A percentile compares a stretch with the other conserved stretches of the same genome.
These are phyloP conservation scores for Alosa sapidissima DNA, from an alignment of 2,797 vertebrate species.

Conservation along the genomic window DNA sequence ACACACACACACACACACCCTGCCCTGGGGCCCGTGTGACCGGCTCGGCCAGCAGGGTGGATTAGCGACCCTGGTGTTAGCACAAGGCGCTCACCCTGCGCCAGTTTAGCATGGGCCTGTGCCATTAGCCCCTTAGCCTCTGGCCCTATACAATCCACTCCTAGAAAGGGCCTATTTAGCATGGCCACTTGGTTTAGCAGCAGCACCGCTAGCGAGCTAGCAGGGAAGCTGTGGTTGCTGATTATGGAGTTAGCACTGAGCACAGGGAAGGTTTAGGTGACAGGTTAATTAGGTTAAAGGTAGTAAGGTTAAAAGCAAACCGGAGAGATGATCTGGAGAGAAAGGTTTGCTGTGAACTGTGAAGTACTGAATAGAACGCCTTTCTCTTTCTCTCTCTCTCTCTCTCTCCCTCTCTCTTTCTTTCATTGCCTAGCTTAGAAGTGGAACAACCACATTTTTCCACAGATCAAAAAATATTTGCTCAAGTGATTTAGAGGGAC, in stretches of 20 bases:
- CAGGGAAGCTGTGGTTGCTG: neutral
- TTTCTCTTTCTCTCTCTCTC: neutral
- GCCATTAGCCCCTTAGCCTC: neutral
- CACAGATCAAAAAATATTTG: conserved; percentile 16
- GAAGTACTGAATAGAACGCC: neutral
- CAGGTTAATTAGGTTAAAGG: neutral
- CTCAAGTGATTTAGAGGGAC: conserved; percentile 11
- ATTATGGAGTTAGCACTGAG: neutral
- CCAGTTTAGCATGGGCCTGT: neutral
- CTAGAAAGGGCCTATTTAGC: neutral
- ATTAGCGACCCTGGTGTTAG: neutral
- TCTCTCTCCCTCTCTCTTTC: neutral
- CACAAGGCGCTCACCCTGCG: neutral
- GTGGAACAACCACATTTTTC: conserved; percentile 11
- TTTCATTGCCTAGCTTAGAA: neutral
- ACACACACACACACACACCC: neutral
- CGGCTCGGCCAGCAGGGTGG: neutral
- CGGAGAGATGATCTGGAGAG: neutral
- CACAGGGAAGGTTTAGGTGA: neutral
- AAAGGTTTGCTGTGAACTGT: neutral
- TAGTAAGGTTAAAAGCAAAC: neutral
- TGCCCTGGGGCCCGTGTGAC: neutral
- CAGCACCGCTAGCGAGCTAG: neutral
- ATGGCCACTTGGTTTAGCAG: neutral
- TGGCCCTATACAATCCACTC: neutral